phyloP scores from a whole-genome alignment of 2,888 invertebrate species.

The Tetanocera ferruginea region DNA sequence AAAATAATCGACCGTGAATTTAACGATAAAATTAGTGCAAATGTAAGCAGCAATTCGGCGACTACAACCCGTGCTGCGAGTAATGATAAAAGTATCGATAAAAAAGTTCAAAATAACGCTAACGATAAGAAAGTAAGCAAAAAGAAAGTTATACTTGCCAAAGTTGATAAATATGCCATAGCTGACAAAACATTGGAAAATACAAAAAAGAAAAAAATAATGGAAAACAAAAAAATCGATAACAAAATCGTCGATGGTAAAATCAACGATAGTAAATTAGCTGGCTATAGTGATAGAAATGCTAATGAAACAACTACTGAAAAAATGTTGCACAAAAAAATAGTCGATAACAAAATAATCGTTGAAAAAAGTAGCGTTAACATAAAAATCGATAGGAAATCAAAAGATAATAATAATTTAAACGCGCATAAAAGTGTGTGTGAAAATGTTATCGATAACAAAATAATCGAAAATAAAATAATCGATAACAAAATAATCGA shows the following conservation, averaged over 20 bases:
- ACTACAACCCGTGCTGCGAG: conserved; percentile 24
- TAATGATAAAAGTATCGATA: not conserved
- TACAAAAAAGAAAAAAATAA: not conserved
- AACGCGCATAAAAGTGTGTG: not conserved
- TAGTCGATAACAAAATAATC: conserved; percentile 58
- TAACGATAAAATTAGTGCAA: conserved; percentile 13
- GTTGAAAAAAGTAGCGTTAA: conserved; percentile 32
- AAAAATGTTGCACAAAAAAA: conserved; percentile 57
- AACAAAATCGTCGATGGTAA: not conserved
- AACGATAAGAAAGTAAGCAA: not conserved
- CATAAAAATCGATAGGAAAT: conserved; percentile 19
- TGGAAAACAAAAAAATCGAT: not conserved
- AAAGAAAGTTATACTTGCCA: not conserved
- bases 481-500: not conserved
- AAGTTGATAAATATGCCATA: not conserved
- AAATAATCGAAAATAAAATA: not conserved
- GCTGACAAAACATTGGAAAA: conserved; percentile 17
- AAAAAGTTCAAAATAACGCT: not conserved
- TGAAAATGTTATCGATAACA: not conserved
- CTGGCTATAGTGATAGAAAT: not conserved
- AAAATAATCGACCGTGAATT: not conserved
- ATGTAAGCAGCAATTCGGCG: conserved; percentile 35
- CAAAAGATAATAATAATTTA: not conserved
- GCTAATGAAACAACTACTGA: not conserved
- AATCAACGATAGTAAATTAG: not conserved